Conservation (phyloP, 1,140 invertebrate genomes). For the Lepidurus packardi region DNA sequence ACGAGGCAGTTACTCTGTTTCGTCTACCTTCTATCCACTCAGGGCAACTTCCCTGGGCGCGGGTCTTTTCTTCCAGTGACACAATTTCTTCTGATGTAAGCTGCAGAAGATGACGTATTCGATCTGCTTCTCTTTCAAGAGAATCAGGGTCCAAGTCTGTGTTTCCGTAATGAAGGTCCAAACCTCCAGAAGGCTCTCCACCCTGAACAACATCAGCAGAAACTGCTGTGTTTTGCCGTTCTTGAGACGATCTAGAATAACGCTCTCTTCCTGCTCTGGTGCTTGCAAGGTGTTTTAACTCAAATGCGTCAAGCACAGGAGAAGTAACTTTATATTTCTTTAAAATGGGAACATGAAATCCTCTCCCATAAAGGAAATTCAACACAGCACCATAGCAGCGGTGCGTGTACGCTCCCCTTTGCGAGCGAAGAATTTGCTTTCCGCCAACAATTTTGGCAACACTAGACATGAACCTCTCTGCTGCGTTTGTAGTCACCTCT, state of each 20-base stretch:
- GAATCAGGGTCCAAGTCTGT: not conserved
- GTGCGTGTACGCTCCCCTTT: not conserved
- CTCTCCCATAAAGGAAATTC: not conserved
- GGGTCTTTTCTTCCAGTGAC: not conserved
- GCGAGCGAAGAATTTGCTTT: conserved; percentile 24
- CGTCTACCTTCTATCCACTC: not conserved
- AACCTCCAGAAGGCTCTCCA: not conserved
- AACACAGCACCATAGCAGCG: conserved; percentile 23
- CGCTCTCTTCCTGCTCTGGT: not conserved
- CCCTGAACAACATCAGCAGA: not conserved
- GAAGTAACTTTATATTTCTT: not conserved
- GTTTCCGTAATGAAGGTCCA: not conserved
- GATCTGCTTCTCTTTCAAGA: not conserved
- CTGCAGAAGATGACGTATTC: not conserved
- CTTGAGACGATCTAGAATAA: not conserved
- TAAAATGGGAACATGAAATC: conserved; percentile 15
- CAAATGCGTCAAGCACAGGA: not conserved
- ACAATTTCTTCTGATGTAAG: not conserved
- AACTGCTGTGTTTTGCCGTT: not conserved
- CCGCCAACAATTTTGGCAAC: conserved; percentile 25
- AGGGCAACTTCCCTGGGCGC: not conserved
- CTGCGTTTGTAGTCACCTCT: conserved; percentile 19
- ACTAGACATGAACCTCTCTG: conserved; percentile 19
- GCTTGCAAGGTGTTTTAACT: not conserved
- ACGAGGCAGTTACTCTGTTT: not conserved